A percentile compares a stretch with the other conserved stretches of the same genome.
phyloP scores from a whole-genome alignment of 2,797 vertebrate genomes.

The Brachymystax lenok region DNA sequence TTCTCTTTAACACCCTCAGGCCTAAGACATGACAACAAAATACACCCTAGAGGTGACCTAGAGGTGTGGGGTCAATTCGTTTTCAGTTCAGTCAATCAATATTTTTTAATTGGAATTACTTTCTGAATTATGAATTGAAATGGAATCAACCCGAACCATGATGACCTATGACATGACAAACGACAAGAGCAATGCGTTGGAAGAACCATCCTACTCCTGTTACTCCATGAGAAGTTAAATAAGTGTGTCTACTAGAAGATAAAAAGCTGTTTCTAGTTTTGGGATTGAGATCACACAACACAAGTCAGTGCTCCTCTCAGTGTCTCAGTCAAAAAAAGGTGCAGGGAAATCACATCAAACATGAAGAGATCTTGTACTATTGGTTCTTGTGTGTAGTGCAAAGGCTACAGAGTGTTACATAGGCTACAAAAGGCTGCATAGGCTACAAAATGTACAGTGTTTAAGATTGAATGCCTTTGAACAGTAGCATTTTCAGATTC shows the following conservation, averaged over 20 bases:
- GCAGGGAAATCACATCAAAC: constrained; percentile 1
- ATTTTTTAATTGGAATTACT: background rate
- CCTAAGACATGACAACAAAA: no score
- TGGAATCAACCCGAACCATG: background rate
- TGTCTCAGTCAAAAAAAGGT: background rate
- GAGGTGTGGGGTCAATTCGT: background rate
- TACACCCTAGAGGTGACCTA: background rate
- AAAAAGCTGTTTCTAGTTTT: constrained; percentile 9
- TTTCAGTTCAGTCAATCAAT: no score
- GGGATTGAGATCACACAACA: background rate
- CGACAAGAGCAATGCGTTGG: background rate
- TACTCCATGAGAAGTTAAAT: background rate
- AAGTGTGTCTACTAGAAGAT: background rate
- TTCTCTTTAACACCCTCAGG: background rate
- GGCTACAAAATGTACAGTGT: background rate
- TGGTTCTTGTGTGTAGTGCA: background rate
- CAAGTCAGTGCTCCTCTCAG: background rate
- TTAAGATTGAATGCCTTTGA: background rate
- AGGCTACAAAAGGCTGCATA: no score
- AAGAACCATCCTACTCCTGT: no score
- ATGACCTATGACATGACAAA: background rate
- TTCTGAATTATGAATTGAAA: background rate
- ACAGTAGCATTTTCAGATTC: background rate
- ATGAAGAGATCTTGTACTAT: background rate
- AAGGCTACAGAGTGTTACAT: background rate